These are phyloP conservation scores for Dromaius novaehollandiae DNA, from an alignment of 2,113 vertebrate species.

Conservation along the genomic window DNA sequence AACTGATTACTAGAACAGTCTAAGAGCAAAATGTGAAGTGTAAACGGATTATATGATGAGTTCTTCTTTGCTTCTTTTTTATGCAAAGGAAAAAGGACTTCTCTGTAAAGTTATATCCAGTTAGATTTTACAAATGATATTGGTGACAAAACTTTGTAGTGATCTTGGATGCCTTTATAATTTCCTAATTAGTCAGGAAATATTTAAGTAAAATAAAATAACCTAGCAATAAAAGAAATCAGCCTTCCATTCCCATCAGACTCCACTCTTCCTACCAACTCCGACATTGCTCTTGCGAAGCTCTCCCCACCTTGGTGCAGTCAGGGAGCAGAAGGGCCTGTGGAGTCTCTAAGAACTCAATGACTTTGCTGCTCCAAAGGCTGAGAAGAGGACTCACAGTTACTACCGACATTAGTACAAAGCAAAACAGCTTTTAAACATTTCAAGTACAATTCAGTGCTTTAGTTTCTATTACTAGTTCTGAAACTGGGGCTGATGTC, in stretches of 20 bases:
- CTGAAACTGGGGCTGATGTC: too few relatives aligned
- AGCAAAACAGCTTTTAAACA: neutral
- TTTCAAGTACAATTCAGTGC: neutral
- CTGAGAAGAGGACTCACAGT: neutral
- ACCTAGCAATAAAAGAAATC: conserved; percentile 7
- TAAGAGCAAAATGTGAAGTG: conserved; percentile 15
- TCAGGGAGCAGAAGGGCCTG: neutral
- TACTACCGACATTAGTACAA: neutral
- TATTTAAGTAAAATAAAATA: conserved; percentile 36
- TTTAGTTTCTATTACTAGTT: neutral
- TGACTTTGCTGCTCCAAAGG: neutral
- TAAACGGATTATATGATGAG: conserved; percentile 42
- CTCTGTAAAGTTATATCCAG: neutral
- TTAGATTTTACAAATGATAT: conserved; percentile 27
- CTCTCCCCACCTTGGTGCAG: neutral
- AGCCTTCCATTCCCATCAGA: neutral
- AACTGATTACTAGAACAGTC: conserved; percentile 6
- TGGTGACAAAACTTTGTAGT: neutral
- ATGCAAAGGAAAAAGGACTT: neutral
- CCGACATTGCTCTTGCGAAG: neutral
- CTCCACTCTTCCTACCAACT: neutral
- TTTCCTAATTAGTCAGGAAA: neutral
- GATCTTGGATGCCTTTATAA: conserved; percentile 4
- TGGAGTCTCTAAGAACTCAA: neutral
- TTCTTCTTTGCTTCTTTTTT: conserved; percentile 32